Conservation (phyloP, 2,888 invertebrate species). For the Metalampra italica region DNA sequence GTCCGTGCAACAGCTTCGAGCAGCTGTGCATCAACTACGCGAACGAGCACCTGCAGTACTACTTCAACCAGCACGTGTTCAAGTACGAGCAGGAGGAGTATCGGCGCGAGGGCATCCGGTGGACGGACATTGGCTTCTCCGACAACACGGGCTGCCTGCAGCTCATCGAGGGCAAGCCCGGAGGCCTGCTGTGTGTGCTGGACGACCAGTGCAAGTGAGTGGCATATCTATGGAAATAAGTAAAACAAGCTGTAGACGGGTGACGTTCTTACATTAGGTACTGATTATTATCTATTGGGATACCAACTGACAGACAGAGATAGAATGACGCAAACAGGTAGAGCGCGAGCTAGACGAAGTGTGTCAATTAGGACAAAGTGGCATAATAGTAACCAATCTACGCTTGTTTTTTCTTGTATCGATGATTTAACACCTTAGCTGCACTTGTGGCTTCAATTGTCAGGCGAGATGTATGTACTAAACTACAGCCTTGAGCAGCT, state of each 20-base stretch:
- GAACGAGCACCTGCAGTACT: conserved; percentile 97
- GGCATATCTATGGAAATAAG: not conserved
- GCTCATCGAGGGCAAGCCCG: conserved; percentile 93
- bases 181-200: conserved; percentile 91
- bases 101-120: conserved; percentile 93
- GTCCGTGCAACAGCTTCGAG: conserved; percentile 93
- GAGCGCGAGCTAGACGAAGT: no score
- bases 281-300: no score
- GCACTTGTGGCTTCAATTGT: no score
- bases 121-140: conserved; percentile 97
- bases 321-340: no score
- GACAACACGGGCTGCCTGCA: conserved; percentile 97
- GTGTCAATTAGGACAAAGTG: no score
- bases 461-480: no score
- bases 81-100: conserved; percentile 99
- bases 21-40: conserved; percentile 99
- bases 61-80: conserved; percentile 99
- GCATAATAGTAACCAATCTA: no score
- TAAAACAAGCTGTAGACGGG: not conserved
- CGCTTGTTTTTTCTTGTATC: no score
- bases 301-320: no score
- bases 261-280: no score
- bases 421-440: no score
- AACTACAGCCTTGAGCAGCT: no score
- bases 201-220: conserved; percentile 98